Evolutionary conservation across 2,113 vertebrate genomes (phyloP).

Genomic region (Mormoops blainvillei): DNA sequence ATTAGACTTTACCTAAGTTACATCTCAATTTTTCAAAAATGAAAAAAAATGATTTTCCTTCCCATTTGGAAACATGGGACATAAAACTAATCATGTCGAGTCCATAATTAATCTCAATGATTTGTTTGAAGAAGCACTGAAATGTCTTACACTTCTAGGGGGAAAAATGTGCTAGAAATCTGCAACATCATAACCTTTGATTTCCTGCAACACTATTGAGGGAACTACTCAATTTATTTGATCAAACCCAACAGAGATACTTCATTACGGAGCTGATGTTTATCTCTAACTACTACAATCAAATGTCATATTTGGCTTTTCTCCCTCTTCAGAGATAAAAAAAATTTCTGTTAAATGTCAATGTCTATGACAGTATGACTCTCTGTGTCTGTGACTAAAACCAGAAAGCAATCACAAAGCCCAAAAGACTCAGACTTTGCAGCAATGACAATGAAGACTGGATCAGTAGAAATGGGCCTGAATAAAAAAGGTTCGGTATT

Average conservation of each 20-base stretch:
- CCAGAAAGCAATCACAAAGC: neutral
- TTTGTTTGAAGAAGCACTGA: neutral
- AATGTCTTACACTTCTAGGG: neutral
- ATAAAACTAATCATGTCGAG: neutral
- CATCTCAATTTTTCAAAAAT: neutral
- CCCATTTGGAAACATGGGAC: neutral
- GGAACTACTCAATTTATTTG: neutral
- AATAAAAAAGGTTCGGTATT: neutral
- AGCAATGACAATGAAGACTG: neutral
- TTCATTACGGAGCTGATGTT: neutral
- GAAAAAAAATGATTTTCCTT: neutral
- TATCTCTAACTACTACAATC: neutral
- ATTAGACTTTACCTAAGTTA: neutral
- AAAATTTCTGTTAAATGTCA: neutral
- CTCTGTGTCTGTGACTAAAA: neutral
- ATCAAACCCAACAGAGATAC: neutral
- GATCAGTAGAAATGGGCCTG: neutral
- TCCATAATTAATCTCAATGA: neutral
- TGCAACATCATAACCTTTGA: neutral
- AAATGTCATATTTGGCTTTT: neutral
- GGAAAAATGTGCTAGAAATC: neutral
- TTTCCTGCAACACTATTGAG: neutral
- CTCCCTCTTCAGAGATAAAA: neutral
- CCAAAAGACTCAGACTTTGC: neutral
- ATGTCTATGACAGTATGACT: neutral